Evolutionary conservation across 2,888 invertebrate genomes (phyloP), one percentile per base, ranked within the genome.

Genomic region (Sycophila texana): DNA sequence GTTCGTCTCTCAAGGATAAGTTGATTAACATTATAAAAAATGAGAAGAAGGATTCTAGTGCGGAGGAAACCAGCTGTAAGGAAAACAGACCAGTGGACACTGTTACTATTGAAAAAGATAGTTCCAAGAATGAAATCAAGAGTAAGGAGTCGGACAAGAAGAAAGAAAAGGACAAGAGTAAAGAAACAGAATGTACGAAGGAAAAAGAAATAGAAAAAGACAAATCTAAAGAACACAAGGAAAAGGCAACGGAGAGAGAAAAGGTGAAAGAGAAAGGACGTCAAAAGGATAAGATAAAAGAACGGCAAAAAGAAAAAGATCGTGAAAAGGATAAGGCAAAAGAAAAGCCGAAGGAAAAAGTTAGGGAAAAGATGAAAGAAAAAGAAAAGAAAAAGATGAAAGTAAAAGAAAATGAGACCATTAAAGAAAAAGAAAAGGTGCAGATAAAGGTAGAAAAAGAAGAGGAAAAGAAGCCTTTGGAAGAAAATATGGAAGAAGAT

Each of bases 1-100:
- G 84, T 0, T 85, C 86, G 3, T 89, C 90, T 10, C 82, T 90
- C 30, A 89, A 88, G 68, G 88, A 89, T 1, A 90, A 90, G 63
- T 76, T 90, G 20, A 84, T 83, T 55, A 88, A 87, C 53, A 88
- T 89, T 77, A 80, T 89, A 55, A 88, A 87, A 47, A 65, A 20
- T 53, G 65, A 70, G 0, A 65, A 72, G 14, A 73, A 74, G 22
- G 77, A 72, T 12, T 14, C 63, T 0, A 18, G 47, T 16, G 22
- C 53, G 5, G 13, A 26, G 14, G 39, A n/a, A n/a, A 20, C 20
- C 22, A 16, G 39, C 39, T 39, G 39, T 39, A 39, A 39, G 7
- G 39, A 39, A 10, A 39, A 39, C 10, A 39, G 10, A 39, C 39
- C 39, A 10, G 10, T 7, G 7, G 39, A 39, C 1, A 39, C 39